Evolutionary conservation across 2,888 invertebrate genomes (phyloP).

Genomic region (Harmothoe impar): DNA sequence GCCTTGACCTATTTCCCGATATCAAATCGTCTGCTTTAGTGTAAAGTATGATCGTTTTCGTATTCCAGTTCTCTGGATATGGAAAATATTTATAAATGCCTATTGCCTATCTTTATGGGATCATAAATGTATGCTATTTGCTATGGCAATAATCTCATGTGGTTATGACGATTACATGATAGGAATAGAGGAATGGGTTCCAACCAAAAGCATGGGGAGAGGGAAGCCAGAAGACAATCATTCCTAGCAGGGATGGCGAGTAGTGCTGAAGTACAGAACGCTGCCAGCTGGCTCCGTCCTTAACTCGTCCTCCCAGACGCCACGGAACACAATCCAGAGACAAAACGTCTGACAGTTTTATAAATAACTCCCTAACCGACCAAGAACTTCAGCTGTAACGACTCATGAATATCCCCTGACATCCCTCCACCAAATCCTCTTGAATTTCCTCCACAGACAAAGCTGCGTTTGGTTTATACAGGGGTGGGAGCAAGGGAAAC

Average conservation of each 20-base stretch:
- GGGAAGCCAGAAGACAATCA: constrained; percentile 30
- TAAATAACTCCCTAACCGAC: not conserved
- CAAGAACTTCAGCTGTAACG: not conserved
- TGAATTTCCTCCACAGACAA: not conserved
- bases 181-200: too few species aligned
- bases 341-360: constrained; percentile 9
- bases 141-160: too few species aligned
- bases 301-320: not conserved
- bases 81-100: too few species aligned
- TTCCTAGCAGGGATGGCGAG: not conserved
- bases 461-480: not conserved
- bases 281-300: constrained; percentile 27
- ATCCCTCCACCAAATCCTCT: not conserved
- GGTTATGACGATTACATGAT: too few species aligned
- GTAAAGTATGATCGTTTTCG: too few species aligned
- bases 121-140: too few species aligned
- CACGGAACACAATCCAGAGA: not conserved
- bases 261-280: constrained; percentile 4
- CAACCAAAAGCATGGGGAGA: too few species aligned
- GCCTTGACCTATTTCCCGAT: too few species aligned
- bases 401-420: not conserved
- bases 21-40: too few species aligned
- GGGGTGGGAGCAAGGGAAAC: not conserved
- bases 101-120: too few species aligned
- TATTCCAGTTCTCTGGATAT: too few species aligned